These are phyloP conservation scores for Phasianus colchicus DNA, from an alignment of 2,113 vertebrate genomes.

Conservation along the genomic window DNA sequence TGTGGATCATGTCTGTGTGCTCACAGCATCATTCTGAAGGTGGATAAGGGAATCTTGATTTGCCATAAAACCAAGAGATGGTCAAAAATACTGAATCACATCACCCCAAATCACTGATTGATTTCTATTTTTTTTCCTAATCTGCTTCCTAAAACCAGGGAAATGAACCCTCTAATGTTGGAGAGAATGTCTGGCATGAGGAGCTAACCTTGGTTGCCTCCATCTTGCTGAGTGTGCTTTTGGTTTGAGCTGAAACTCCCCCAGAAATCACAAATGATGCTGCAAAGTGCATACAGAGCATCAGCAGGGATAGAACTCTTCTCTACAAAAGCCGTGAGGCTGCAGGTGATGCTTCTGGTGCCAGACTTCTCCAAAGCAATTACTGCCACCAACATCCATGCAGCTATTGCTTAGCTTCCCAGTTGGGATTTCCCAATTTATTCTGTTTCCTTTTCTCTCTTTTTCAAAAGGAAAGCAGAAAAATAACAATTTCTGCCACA, in stretches of 20 bases:
- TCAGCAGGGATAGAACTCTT: background rate
- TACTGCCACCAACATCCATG: fast-evolving
- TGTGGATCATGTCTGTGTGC: background rate
- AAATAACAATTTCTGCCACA: background rate
- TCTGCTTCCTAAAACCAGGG: background rate
- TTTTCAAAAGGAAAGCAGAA: fast-evolving
- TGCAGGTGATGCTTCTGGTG: background rate
- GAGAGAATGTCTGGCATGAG: background rate
- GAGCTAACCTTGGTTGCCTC: background rate
- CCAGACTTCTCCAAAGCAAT: background rate
- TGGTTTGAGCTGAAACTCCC: background rate
- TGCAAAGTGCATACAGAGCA: background rate
- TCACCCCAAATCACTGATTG: background rate
- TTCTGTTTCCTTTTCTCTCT: background rate
- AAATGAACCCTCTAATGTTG: background rate
- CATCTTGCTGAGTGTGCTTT: background rate
- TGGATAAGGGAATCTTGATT: background rate
- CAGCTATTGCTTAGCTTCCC: background rate
- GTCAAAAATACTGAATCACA: background rate
- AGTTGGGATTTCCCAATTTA: background rate
- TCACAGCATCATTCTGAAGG: background rate
- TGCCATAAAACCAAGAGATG: background rate
- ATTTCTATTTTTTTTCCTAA: background rate
- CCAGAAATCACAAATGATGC: background rate
- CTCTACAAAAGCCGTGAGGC: background rate